Evolutionary conservation across 2,113 vertebrate genomes (phyloP).

Genomic region (Colinus virginianus): DNA sequence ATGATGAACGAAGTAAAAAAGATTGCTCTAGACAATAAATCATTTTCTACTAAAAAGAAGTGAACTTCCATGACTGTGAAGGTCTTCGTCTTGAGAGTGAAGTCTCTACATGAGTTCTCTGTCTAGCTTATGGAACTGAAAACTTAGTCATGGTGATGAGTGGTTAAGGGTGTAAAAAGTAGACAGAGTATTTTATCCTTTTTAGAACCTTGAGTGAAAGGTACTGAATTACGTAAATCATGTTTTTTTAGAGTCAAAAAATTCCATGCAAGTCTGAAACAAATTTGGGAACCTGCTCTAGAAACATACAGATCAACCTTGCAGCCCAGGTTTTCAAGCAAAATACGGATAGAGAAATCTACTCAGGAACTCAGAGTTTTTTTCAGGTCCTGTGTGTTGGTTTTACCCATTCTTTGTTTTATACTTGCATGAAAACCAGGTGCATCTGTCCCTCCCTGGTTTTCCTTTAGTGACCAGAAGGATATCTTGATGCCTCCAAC

Average conservation of each 20-base stretch:
- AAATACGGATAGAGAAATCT: not conserved
- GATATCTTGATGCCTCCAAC: not conserved
- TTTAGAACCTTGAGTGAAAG: not conserved
- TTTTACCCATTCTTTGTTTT: not conserved
- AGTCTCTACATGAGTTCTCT: not conserved
- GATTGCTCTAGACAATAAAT: not conserved
- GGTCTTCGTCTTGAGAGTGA: not conserved
- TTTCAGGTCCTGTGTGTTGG: not conserved
- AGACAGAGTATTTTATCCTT: not conserved
- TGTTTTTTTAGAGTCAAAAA: not conserved
- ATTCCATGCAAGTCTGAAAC: not conserved
- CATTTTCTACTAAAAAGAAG: not conserved
- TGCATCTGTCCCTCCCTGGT: not conserved
- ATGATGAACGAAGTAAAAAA: not conserved
- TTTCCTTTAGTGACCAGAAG: not conserved
- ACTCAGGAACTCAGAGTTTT: fast-evolving
- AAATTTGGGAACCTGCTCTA: not conserved
- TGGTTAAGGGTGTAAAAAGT: not conserved
- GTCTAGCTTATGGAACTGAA: fast-evolving
- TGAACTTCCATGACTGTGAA: not conserved
- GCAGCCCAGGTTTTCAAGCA: not conserved
- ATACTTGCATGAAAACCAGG: not conserved
- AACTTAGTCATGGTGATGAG: not conserved
- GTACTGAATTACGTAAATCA: not conserved
- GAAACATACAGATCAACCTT: not conserved